Evolutionary conservation across 2,888 invertebrate species (phyloP).

Genomic region (Hydrotaea cyrtoneurina): DNA sequence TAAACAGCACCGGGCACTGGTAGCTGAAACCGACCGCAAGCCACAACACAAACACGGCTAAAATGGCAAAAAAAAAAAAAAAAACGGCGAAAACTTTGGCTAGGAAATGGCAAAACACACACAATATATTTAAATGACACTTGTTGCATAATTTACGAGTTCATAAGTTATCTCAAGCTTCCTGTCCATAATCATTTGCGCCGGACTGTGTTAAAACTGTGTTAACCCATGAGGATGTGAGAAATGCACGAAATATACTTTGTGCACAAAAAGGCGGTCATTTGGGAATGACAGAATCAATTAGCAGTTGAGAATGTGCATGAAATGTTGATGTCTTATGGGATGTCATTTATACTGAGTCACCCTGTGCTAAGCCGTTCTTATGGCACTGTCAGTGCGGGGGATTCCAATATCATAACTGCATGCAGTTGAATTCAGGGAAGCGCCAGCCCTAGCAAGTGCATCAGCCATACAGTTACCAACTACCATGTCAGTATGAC

Average conservation of each 20-base stretch:
- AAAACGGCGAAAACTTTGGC: neutral
- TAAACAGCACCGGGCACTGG: neutral
- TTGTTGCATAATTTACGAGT: slow-evolving; percentile 52
- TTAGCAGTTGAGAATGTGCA: neutral
- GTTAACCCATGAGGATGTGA: slow-evolving; percentile 34
- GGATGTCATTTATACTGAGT: too few relatives aligned
- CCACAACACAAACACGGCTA: neutral
- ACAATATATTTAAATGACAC: slow-evolving; percentile 45
- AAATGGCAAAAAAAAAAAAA: too few relatives aligned
- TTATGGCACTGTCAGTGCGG: too few relatives aligned
- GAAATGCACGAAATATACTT: neutral
- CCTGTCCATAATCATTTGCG: slow-evolving; percentile 31
- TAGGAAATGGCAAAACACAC: slow-evolving; percentile 38
- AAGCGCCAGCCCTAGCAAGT: too few relatives aligned
- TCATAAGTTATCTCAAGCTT: slow-evolving; percentile 42
- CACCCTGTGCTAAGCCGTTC: too few relatives aligned
- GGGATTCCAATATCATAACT: too few relatives aligned
- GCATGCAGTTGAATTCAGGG: too few relatives aligned
- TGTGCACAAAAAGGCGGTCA: neutral
- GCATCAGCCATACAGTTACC: too few relatives aligned
- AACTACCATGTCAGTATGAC: too few relatives aligned
- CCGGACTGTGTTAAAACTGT: neutral
- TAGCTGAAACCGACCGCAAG: neutral
- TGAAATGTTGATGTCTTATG: too few relatives aligned
- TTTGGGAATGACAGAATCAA: neutral